Conservation (phyloP, 2,113 vertebrate species). For the Damaliscus lunatus region DNA sequence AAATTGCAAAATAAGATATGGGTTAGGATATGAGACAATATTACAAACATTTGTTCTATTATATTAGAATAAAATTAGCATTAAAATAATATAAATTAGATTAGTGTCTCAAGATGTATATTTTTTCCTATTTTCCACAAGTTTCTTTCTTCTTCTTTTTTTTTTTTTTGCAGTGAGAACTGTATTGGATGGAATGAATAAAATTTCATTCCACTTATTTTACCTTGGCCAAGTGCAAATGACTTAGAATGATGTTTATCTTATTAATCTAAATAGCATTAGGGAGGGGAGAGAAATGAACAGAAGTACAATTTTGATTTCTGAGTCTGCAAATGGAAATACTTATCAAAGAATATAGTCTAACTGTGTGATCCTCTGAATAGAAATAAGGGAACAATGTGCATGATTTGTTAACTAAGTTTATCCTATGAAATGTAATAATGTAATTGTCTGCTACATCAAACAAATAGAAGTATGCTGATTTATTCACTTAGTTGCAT, state of each 20-base stretch:
- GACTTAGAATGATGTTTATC: slow-evolving; percentile 42
- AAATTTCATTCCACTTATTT: neutral
- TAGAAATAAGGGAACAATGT: slow-evolving; percentile 42
- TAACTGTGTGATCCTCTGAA: neutral
- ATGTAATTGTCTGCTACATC: slow-evolving; percentile 31
- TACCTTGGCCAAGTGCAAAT: neutral
- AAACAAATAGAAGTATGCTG: slow-evolving; percentile 28
- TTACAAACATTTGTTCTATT: neutral
- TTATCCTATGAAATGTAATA: slow-evolving; percentile 17
- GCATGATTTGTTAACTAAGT: slow-evolving; percentile 39
- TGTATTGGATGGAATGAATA: neutral
- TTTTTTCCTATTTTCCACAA: neutral
- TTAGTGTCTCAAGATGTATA: neutral
- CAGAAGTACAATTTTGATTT: slow-evolving; percentile 39
- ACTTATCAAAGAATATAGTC: slow-evolving; percentile 22
- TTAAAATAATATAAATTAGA: neutral
- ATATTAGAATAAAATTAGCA: neutral
- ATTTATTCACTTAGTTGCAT: neutral
- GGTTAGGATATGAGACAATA: neutral
- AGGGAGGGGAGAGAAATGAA: slow-evolving; percentile 38
- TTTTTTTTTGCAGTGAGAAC: neutral
- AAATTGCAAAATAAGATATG: neutral
- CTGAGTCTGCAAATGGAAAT: slow-evolving; percentile 41
- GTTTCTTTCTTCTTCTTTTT: neutral
- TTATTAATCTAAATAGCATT: slow-evolving; percentile 46